Percentiles rank a stretch among this genome's conserved stretches.
Evolutionary conservation across 2,888 invertebrate genomes (phyloP).

Genomic region (Bugula neritina): DNA sequence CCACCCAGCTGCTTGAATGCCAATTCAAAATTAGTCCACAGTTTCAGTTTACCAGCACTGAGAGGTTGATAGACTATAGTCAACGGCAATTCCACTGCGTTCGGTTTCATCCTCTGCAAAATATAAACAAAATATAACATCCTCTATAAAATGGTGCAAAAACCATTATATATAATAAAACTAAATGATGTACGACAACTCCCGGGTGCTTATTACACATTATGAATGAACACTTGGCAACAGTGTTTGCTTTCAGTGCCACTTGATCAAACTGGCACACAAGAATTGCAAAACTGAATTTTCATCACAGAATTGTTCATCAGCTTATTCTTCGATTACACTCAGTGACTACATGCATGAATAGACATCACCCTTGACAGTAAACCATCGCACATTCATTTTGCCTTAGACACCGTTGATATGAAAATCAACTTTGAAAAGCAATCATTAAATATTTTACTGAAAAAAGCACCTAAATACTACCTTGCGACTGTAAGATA

Average conservation of each 20-base stretch:
- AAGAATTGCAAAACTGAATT: not conserved
- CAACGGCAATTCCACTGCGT: constrained; percentile 60
- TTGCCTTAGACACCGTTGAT: no score
- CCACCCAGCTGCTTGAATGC: constrained; percentile 47
- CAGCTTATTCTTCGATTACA: no score
- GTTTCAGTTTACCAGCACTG: constrained; percentile 64
- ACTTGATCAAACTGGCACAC: not conserved
- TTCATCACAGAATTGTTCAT: no score
- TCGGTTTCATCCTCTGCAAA: constrained; percentile 37
- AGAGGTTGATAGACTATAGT: constrained; percentile 69
- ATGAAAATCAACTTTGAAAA: no score
- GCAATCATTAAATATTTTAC: no score
- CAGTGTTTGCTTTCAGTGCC: not conserved
- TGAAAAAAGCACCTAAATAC: no score
- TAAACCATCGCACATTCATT: no score
- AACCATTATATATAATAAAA: not conserved
- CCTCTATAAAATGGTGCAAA: no score
- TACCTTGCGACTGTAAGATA: no score
- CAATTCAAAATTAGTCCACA: constrained; percentile 49
- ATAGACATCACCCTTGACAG: no score
- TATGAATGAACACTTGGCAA: not conserved
- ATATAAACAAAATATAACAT: no score
- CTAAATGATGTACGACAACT: not conserved
- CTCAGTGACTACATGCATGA: no score
- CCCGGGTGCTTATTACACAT: not conserved